Evolutionary conservation across 2,797 vertebrate species (phyloP).

Genomic region (Mormyrus hasselquistii): DNA sequence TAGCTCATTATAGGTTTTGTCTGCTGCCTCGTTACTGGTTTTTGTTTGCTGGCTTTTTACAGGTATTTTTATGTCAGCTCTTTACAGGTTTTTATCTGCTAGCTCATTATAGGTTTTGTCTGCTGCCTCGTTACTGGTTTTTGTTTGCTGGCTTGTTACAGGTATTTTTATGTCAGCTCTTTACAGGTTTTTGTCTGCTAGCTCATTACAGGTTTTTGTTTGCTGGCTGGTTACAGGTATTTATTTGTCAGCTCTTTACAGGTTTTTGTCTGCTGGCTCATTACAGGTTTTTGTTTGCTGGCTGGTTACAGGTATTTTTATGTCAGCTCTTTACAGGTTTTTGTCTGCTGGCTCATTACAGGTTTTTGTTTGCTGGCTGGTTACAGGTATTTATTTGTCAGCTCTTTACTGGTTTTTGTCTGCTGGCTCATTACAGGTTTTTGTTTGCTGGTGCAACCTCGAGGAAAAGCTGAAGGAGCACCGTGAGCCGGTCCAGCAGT

Average conservation of each 20-base stretch:
- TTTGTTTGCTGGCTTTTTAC: conserved; percentile 53
- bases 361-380: conserved; percentile 60
- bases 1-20: conserved; percentile 53
- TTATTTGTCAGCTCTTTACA: conserved; percentile 51
- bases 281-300: conserved; percentile 56
- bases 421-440: conserved; percentile 35
- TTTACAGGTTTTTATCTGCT: conserved; percentile 51
- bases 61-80: conserved; percentile 59
- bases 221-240: conserved; percentile 51
- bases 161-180: conserved; percentile 58
- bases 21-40: conserved; percentile 51
- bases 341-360: conserved; percentile 52
- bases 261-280: conserved; percentile 59
- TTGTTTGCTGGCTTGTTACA: conserved; percentile 52
- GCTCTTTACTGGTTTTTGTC: conserved; percentile 24
- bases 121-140: no score
- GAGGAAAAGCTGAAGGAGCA: conserved; percentile 76
- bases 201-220: no score
- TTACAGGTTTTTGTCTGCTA: no score
- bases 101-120: no score
- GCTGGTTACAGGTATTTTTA: conserved; percentile 54
- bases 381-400: conserved; percentile 57
- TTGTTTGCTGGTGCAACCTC: conserved; percentile 73
- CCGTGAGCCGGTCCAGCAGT: conserved; percentile 61
- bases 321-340: conserved; percentile 48